Percentiles rank a stretch among this genome's conserved stretches.
phyloP scores from a whole-genome alignment of 2,113 vertebrate genomes.

The Todiramphus saurophagus region DNA sequence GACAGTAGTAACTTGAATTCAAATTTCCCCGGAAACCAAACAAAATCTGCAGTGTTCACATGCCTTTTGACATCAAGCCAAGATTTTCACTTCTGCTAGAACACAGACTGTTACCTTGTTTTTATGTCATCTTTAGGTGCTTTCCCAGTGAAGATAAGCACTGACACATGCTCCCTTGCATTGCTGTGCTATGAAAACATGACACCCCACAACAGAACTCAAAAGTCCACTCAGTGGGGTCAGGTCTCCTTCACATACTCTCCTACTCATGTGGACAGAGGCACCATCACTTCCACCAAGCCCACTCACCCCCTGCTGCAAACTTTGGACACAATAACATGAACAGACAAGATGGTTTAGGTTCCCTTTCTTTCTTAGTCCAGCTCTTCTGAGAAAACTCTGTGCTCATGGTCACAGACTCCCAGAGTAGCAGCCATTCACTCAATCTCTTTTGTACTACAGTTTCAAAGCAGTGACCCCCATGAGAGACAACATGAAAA shows the following conservation, averaged over 20 bases:
- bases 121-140: neutral
- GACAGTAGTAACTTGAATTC: neutral
- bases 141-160: neutral
- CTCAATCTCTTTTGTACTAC: neutral
- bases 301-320: neutral
- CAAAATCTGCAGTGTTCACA: neutral
- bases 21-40: neutral
- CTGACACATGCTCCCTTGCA: accelerated
- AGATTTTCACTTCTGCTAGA: neutral
- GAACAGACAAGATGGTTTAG: neutral
- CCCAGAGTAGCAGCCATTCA: neutral
- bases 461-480: neutral
- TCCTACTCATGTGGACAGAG: neutral
- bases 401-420: neutral
- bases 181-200: neutral
- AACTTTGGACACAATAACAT: neutral
- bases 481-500: neutral
- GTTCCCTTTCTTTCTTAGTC: neutral
- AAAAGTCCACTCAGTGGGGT: neutral
- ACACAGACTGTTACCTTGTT: neutral
- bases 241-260: neutral
- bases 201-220: neutral
- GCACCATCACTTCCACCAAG: neutral
- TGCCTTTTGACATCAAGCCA: neutral
- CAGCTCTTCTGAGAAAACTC: neutral